Base-by-base conservation (phyloP, 2,888 invertebrate species). In the Drosophila colorata region DNA sequence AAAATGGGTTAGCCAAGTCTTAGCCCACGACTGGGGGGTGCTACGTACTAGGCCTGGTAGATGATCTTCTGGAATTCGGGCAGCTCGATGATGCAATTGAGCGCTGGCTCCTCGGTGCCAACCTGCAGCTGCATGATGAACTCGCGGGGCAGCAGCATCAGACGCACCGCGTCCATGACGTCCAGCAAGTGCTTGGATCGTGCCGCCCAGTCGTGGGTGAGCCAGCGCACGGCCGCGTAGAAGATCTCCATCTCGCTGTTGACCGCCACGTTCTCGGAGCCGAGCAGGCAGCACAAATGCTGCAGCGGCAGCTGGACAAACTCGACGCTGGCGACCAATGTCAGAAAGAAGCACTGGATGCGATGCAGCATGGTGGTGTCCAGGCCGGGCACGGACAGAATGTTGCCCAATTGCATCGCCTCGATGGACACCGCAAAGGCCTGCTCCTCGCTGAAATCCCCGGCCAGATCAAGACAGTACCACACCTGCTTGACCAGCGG, bases 171-270 rank as follows among this genome's bases (percentile, higher is more conserved):
- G 5, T 47, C n/a, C 47, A 72, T 41, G 4, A 80, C n/a, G 4
- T 16, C 5, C 28, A 4, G 0, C n/a, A 58, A 6, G 7, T 71
- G 41, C 3, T 46, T 0, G 0, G 6, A 9, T 1, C 80, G 70
- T 2, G 13, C 31, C 0, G 49, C 14, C 80, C 80, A 80, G 11
- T 78, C 55, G 25, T 78, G 41, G 6, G 16, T 51, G 5, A 80
- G 63, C 80, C 80, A 80, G 23, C 73, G 80, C 1, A 80, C 18
- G 7, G 76, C 78, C 4, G 78, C 47, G 23, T 55, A 80, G 20
- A 78, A 67, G 4, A 80, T 43, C 53, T 80, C 80, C 55, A 31
- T 47, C 46, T 80, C 80, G 13, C 41, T 63, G 16, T 80, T 80
- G 0, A 78, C 65, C 8, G 63, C 65, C 13, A 80, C 31, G 0